A percentile compares a stretch with the other conserved stretches of the same genome.
Evolutionary conservation across 2,888 invertebrate species (phyloP).

Genomic region (Chaetogeoica ovagalla): DNA sequence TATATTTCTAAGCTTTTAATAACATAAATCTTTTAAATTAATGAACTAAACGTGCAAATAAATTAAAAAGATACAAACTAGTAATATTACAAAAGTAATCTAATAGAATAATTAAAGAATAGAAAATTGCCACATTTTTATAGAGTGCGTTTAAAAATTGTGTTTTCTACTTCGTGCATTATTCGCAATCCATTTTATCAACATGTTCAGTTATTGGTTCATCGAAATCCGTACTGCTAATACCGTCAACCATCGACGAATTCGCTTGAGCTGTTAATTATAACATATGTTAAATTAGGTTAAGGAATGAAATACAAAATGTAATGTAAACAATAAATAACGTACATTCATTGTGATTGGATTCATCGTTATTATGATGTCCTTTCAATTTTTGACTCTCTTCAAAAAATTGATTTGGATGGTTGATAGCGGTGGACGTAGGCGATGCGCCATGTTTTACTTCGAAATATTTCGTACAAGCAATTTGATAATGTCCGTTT

Average conservation of each 20-base stretch:
- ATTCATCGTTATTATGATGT: not conserved
- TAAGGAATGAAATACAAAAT: not conserved
- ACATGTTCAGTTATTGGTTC: slow-evolving; percentile 14
- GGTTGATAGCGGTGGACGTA: slow-evolving; percentile 71
- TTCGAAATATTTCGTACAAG: slow-evolving; percentile 78
- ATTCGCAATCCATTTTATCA: slow-evolving; percentile 28
- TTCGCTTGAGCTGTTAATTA: slow-evolving; percentile 29
- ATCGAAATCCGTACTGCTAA: slow-evolving; percentile 29
- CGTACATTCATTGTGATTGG: slow-evolving; percentile 15
- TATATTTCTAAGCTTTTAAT: not conserved
- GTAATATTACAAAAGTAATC: not conserved
- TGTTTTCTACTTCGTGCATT: not conserved
- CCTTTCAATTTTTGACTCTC: slow-evolving; percentile 69
- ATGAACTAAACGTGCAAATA: not conserved
- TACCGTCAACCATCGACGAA: not conserved
- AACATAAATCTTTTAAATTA: not conserved
- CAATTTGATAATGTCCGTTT: slow-evolving; percentile 82
- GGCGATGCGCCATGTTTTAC: slow-evolving; percentile 54
- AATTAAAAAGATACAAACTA: no score
- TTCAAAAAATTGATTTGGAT: slow-evolving; percentile 91
- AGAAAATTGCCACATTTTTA: not conserved
- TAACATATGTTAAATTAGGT: not conserved
- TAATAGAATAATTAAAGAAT: not conserved
- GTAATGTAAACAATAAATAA: not conserved
- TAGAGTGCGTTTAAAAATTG: not conserved